Conservation (phyloP, 2,888 invertebrate species). For the Chouioia cunea region DNA sequence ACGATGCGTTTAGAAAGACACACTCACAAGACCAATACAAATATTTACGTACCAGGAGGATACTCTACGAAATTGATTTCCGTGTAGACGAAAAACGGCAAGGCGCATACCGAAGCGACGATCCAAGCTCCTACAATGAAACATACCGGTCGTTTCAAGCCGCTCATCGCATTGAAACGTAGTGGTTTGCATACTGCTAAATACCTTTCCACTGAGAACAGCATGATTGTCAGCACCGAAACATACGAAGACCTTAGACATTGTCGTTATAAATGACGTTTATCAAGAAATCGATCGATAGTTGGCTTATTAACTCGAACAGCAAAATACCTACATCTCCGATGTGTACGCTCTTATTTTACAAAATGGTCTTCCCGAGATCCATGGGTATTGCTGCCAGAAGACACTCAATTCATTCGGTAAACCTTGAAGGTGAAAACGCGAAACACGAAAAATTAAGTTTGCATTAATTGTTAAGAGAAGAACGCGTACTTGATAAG, state of each 20-base stretch:
- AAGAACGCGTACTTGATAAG: no score
- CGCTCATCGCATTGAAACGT: conserved; percentile 85
- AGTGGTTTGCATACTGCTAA: conserved; percentile 92
- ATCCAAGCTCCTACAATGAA: conserved; percentile 86
- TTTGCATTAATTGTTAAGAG: not conserved
- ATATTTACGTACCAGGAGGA: conserved; percentile 73
- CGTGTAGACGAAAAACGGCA: conserved; percentile 83
- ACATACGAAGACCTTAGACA: conserved; percentile 84
- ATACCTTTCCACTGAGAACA: conserved; percentile 92
- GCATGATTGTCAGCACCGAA: conserved; percentile 91
- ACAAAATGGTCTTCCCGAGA: conserved; percentile 84
- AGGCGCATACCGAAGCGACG: conserved; percentile 79
- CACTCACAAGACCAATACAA: not conserved
- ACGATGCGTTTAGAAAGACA: not conserved
- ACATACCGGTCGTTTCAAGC: conserved; percentile 82
- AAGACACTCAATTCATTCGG: conserved; percentile 87
- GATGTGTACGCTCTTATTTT: conserved; percentile 85
- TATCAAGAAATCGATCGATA: no score
- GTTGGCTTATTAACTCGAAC: conserved; percentile 13
- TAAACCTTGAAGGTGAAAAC: conserved; percentile 75
- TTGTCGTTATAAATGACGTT: not conserved
- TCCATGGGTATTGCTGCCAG: conserved; percentile 92
- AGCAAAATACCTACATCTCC: conserved; percentile 80
- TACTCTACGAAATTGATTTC: conserved; percentile 81
- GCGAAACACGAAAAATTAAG: not conserved